Base-by-base conservation (phyloP, 2,888 invertebrate genomes). In the Hydraecia micacea region DNA sequence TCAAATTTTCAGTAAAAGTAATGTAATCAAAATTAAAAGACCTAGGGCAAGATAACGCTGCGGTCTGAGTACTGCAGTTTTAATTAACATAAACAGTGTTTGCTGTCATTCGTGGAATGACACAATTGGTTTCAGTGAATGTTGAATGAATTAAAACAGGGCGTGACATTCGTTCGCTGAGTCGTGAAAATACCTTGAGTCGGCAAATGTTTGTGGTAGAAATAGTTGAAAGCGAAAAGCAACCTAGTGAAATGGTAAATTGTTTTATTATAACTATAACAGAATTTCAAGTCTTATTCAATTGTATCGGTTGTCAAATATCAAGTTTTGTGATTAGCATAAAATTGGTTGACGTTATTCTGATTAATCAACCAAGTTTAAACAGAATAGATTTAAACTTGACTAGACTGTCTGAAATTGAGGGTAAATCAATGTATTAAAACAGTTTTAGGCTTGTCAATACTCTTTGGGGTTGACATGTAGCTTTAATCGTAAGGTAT, bases 81-180 rank as follows among this genome's bases (percentile, higher is more conserved):
- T 79, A 81, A 81, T 84, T 79, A 81, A 65, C 79, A 84, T 84
- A 81, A 81, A 81, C 68, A 81, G 62, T 79, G 68, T 72, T 72
- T 52, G 32, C 68, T 84, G 79, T 65, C 81, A 69, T 70, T 81
- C 62, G 49, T 67, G 39, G 39, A 69, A 63, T 52, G 81, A 80
- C 42, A 62, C 68, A 80, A 80, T 80, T 81, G 81, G 75, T 72
- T 75, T 81, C 28, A 81, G 72, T 52, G 68, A 80, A 85, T 60
- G 42, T 60, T 55, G 75, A 81, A 75, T 85, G 73, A 85, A 75
- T 81, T 80, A 75, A 80, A 81, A 75, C 70, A 15, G 42, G 75
- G 81, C 42, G 70, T 70, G 86, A 58, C 69, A 73, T 18, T 49
- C 58, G 36, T 71, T 63, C n/a, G 7, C 21, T 67, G 60, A 62